A percentile compares a stretch with the other conserved stretches of the same genome.
phyloP scores from a whole-genome alignment of 2,888 invertebrate genomes.

The Eretmocerus hayati region DNA sequence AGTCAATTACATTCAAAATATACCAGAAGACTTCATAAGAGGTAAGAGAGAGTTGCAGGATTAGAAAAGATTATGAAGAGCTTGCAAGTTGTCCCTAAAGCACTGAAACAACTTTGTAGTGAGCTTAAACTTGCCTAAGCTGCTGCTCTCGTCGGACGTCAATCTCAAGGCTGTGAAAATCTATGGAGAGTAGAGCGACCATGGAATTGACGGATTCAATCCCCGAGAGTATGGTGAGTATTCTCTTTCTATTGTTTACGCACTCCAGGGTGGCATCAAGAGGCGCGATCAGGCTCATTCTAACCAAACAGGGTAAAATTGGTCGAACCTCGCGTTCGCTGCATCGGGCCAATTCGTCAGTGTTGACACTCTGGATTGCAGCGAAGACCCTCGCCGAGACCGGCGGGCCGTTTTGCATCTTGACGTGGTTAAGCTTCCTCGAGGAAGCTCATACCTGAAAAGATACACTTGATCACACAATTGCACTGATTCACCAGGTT shows the following conservation, averaged over 20 bases:
- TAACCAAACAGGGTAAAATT: conserved; percentile 83
- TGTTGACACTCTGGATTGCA: conserved; percentile 77
- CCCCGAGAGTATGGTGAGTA: conserved; percentile 81
- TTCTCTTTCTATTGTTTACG: conserved; percentile 75
- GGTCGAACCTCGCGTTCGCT: conserved; percentile 77
- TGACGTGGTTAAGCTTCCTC: too few relatives aligned
- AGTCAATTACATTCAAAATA: too few relatives aligned
- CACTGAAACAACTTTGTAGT: too few relatives aligned
- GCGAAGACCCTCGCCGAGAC: conserved; percentile 66
- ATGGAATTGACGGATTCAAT: conserved; percentile 92
- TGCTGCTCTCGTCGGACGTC: conserved; percentile 90
- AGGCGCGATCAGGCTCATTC: conserved; percentile 86
- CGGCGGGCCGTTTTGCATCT: conserved; percentile 37
- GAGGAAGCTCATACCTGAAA: too few relatives aligned
- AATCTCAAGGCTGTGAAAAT: conserved; percentile 85
- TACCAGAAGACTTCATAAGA: too few relatives aligned
- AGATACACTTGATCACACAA: too few relatives aligned
- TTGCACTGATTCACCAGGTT: too few relatives aligned
- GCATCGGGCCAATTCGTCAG: conserved; percentile 65
- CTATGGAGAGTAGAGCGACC: conserved; percentile 86
- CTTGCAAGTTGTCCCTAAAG: too few relatives aligned
- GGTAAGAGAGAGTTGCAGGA: too few relatives aligned
- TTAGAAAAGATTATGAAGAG: too few relatives aligned
- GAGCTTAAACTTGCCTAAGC: conserved; percentile 53
- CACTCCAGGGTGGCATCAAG: conserved; percentile 80